These are phyloP conservation scores for Pagetopsis macropterus DNA, from an alignment of 2,797 vertebrate species.

Conservation along the genomic window DNA sequence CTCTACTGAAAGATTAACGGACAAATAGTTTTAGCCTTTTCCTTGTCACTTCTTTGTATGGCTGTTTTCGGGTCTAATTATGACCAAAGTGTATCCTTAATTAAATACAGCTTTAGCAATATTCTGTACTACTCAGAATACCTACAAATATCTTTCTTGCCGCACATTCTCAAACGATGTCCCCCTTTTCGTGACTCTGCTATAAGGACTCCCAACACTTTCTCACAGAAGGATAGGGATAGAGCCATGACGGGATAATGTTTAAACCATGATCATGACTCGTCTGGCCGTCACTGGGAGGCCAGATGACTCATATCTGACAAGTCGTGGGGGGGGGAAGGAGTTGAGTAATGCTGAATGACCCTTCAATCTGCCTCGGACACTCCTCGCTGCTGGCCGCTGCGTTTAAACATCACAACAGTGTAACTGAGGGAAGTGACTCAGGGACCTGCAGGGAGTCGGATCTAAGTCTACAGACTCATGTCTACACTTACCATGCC, in stretches of 20 bases:
- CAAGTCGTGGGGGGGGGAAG: neutral
- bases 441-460: conserved; percentile 51
- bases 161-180: neutral
- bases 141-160: neutral
- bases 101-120: neutral
- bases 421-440: conserved; percentile 73
- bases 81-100: neutral
- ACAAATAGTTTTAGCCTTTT: neutral
- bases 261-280: conserved; percentile 1
- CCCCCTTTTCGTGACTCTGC: neutral
- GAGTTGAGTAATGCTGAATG: conserved; percentile 44
- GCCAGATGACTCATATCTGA: conserved; percentile 57
- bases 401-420: conserved; percentile 55
- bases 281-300: neutral
- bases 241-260: neutral
- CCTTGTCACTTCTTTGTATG: neutral
- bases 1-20: too few relatives aligned
- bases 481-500: conserved; percentile 47
- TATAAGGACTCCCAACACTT: neutral
- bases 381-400: conserved; percentile 28
- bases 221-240: neutral
- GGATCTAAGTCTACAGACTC: conserved; percentile 3
- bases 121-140: neutral
- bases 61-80: neutral
- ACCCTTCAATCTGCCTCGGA: conserved; percentile 34